A percentile compares a stretch with the other conserved stretches of the same genome.
These are phyloP conservation scores for Myotis brandtii DNA, from an alignment of 2,113 vertebrate species.

Conservation along the genomic window DNA sequence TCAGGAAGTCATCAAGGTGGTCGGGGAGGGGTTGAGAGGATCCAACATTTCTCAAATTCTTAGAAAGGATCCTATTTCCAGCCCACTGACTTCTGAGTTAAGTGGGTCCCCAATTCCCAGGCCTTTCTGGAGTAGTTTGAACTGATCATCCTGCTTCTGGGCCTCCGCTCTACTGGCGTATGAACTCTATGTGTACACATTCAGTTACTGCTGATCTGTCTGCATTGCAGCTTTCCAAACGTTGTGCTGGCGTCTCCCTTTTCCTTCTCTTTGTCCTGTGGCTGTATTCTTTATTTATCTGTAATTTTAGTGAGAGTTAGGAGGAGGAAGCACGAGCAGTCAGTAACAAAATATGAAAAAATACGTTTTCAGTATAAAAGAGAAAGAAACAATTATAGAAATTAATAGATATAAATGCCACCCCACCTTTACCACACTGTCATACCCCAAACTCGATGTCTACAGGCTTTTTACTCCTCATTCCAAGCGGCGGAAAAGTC, in stretches of 20 bases:
- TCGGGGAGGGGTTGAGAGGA: neutral
- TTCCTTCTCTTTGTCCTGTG: neutral
- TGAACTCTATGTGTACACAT: neutral
- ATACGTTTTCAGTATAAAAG: neutral
- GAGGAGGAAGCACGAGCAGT: neutral
- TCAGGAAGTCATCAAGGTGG: neutral
- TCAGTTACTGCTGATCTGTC: neutral
- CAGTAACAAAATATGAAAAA: neutral
- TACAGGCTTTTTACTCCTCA: neutral
- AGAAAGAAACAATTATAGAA: neutral
- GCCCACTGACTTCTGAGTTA: neutral
- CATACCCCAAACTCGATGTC: neutral
- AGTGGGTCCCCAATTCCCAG: rapidly evolving
- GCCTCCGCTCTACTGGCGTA: rapidly evolving
- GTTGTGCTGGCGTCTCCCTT: neutral
- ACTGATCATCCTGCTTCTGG: neutral
- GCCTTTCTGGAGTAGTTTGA: neutral
- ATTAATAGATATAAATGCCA: neutral
- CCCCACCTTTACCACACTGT: neutral
- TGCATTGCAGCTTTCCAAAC: neutral
- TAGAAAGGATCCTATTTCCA: neutral
- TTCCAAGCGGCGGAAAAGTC: neutral
- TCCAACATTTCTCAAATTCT: neutral
- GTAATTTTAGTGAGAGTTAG: neutral
- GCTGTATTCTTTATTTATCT: neutral